These are phyloP conservation scores for Oreohelix idahoensis DNA, from an alignment of 1,140 invertebrate genomes.

Conservation along the genomic window DNA sequence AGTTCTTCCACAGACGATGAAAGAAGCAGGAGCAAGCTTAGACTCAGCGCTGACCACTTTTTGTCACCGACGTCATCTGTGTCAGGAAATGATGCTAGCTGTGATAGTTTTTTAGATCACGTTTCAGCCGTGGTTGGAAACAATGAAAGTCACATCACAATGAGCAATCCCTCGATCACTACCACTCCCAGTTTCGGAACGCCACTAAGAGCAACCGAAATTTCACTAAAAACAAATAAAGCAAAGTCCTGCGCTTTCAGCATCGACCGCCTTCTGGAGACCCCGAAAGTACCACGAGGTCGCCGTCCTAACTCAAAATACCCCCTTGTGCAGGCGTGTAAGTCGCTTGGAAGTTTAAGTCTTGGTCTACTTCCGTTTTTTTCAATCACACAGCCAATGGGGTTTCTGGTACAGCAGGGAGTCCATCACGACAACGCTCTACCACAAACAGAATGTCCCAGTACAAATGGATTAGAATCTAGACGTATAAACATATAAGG, in stretches of 20 bases:
- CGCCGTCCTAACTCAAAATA: slow-evolving; percentile 74
- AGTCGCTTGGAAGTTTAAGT: slow-evolving; percentile 68
- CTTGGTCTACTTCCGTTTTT: slow-evolving; percentile 71
- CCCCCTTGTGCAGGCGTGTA: slow-evolving; percentile 73
- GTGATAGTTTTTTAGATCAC: slow-evolving; percentile 26
- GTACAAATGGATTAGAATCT: too few relatives aligned
- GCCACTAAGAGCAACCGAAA: slow-evolving; percentile 30
- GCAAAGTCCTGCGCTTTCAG: slow-evolving; percentile 58
- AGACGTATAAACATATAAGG: too few relatives aligned
- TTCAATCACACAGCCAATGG: slow-evolving; percentile 73
- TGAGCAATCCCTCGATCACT: background rate
- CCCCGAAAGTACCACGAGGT: slow-evolving; percentile 71
- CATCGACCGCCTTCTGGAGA: slow-evolving; percentile 70
- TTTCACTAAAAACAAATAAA: background rate
- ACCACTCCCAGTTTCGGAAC: background rate
- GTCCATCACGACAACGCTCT: background rate
- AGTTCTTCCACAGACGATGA: background rate
- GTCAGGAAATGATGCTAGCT: slow-evolving; percentile 15
- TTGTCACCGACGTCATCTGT: slow-evolving; percentile 25
- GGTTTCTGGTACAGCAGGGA: slow-evolving; percentile 65
- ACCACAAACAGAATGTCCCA: background rate
- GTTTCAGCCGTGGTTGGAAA: background rate
- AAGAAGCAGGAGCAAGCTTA: background rate
- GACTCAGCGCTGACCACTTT: slow-evolving; percentile 11
- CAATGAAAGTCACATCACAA: background rate